Evolutionary conservation across 2,797 vertebrate genomes (phyloP).

Genomic region (Mormyrus proboscirostris): DNA sequence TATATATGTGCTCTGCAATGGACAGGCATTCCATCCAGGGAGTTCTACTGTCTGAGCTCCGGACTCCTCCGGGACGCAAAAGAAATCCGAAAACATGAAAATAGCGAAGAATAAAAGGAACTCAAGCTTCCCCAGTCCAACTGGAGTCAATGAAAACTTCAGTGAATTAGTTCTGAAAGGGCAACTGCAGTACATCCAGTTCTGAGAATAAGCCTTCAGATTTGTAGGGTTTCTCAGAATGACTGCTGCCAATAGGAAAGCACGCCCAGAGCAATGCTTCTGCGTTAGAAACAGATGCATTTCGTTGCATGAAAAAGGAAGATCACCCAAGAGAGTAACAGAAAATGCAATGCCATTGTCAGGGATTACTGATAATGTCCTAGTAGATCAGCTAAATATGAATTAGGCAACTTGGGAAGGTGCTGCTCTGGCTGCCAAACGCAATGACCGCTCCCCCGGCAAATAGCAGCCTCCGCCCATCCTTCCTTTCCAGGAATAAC

Average conservation of each 20-base stretch:
- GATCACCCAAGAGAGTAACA: background rate
- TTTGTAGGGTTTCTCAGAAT: background rate
- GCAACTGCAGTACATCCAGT: constrained; percentile 2
- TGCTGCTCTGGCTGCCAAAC: background rate
- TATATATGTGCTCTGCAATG: background rate
- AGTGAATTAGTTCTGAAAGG: background rate
- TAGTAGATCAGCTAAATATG: constrained; percentile 21
- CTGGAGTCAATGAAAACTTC: background rate
- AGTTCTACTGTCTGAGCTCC: background rate
- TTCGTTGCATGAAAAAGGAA: background rate
- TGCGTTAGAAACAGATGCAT: constrained; percentile 5
- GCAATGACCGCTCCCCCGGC: background rate
- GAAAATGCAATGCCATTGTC: constrained; percentile 14
- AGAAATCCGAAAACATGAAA: background rate
- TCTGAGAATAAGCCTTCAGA: background rate
- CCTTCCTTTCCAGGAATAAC: background rate
- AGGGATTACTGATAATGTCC: background rate
- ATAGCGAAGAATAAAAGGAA: background rate
- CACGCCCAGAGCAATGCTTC: background rate
- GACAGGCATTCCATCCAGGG: background rate
- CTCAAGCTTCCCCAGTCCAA: background rate
- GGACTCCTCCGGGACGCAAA: background rate
- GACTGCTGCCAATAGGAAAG: background rate
- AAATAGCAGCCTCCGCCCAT: background rate
- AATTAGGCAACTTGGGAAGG: constrained; percentile 17